Evolutionary conservation across 2,113 vertebrate genomes (phyloP), one percentile per base, ranked within the genome.

Genomic region (Phylloscopus trochiloides): DNA sequence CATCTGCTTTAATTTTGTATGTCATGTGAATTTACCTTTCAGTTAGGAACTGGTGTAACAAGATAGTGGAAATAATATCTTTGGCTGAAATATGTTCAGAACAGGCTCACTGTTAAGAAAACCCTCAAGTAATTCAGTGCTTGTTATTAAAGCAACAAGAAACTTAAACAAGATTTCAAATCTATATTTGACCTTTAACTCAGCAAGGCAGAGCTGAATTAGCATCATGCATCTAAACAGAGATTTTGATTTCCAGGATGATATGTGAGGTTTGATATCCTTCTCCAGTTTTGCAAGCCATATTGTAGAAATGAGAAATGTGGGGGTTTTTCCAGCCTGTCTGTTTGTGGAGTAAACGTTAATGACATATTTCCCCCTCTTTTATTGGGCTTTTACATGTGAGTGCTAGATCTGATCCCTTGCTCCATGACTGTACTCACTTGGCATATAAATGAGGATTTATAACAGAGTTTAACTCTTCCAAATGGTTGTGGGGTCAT

Each of bases 361-460:
- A 96, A 93, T 94, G 67, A 52, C 74, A 70, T 57, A n/a, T 92
- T 92, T 85, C 55, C 74, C 40, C 26, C 52, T 59, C 54, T 89
- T 96, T 91, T 93, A 91, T 73, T 73, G 74, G 77, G 52, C 73
- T 90, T 96, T 95, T 86, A 54, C 84, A 86, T 70, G 66, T 29
- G 80, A 91, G 55, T 84, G 68, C 78, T 92, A 58, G 86, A 90
- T 93, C 80, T 97, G 80, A 94, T 96, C 77, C 76, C 36, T 48
- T 79, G 75, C 40, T 90, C 86, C 15, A 5, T 57, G 52, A 40
- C 85, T 94, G 29, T 76, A 94, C 80, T 92, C 77, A 42, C 85
- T 90, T 85, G 36, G 88, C 90, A 85, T 96, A 94, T 95, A 94
- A 97, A 94, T 91, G 85, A 94, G 86, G 92, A 85, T 96, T 96